Evolutionary conservation across 2,888 invertebrate genomes (phyloP), one percentile per base, ranked within the genome.

Genomic region (Lasioglossum lativentre): DNA sequence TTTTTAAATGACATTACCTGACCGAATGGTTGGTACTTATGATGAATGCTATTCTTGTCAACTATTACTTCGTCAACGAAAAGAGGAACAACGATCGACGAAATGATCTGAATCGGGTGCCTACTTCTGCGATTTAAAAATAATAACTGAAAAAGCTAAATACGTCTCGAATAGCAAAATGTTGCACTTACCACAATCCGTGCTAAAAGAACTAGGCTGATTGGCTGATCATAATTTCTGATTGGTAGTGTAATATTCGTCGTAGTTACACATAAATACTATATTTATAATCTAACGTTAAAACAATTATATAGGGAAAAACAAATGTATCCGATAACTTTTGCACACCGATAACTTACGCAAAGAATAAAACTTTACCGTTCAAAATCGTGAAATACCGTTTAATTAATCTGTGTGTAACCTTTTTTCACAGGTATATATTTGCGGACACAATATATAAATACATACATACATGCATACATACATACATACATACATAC

Each of bases 1-100:
- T 52, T 52, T 52, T 52, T 52, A 52, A 52, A n/a, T 56, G 56
- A 56, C 56, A 56, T 88, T 85, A 85, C 30, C 78, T 70, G 47
- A 78, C 70, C 80, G 82, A 82, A 88, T 88, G 88, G 88, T 85
- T 78, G 88, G 27, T 81, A 87, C 66, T 52, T 77, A 84, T 78
- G 76, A 81, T 78, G 76, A 80, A 83, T 72, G 12, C 40, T 40
- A n/a, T 75, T 45, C 47, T 72, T 52, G 30, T 81, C 52, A 63
- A 30, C 56, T 52, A 34, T 27, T 40, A 45, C n/a, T 59, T 72
- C 59, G 16, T 19, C 30, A 34, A 34, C 34, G 38, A 59, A 70
- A 45, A 80, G 16, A 66, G 30, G 34, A 68, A 38, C 19, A 80
- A 80, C 30, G 42, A 68, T 52, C 40, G 40, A 75, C 56, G 59